Base-by-base conservation (phyloP, 2,888 invertebrate species). In the Bedellia somnulentella region DNA sequence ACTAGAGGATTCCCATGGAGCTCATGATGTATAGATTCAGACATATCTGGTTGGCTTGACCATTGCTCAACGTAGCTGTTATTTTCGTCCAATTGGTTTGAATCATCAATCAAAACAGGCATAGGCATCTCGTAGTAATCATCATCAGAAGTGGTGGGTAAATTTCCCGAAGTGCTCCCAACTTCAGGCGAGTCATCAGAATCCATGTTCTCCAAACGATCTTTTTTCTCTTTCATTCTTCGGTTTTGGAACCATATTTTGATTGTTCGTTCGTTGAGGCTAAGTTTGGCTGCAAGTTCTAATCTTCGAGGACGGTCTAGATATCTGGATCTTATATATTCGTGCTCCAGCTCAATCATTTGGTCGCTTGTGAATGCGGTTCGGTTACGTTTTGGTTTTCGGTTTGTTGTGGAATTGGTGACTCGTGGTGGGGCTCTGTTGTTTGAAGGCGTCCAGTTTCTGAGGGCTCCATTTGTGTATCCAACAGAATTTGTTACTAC, bases 321-420 rank as follows among this genome's bases (percentile, higher is more conserved):
- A 47, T 90, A 91, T 23, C 81, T 79, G 24, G 79, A 81, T 39
- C 64, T 76, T 12, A 77, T 70, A 45, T 89, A 91, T 45, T 89
- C 87, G 37, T 84, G 84, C 46, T 91, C 90, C 8, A 91, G 56
- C 42, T 84, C 83, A 37, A 85, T 79, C 41, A 91, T 68, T 54
- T 91, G 90, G 0, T 78, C 66, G 31, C 85, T 87, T 0, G 88
- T 87, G 55, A 89, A 91, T 0, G 89, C 88, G 1, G 90, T 92
- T 26, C 91, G 73, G 1, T 84, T 79, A 11, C 90, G 75, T 51
- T 89, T 89, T 5, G 36, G 30, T 25, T 36, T 36, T 11, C 33
- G 35, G 23, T 31, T 25, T 8, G 32, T 35, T 4, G 35, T 29
- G 12, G 24, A 27, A 9, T 3, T 17, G 17, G 13, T 15, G 25